Evolutionary conservation across 2,797 vertebrate genomes (phyloP).

Genomic region (Phrynocephalus vlangalii): DNA sequence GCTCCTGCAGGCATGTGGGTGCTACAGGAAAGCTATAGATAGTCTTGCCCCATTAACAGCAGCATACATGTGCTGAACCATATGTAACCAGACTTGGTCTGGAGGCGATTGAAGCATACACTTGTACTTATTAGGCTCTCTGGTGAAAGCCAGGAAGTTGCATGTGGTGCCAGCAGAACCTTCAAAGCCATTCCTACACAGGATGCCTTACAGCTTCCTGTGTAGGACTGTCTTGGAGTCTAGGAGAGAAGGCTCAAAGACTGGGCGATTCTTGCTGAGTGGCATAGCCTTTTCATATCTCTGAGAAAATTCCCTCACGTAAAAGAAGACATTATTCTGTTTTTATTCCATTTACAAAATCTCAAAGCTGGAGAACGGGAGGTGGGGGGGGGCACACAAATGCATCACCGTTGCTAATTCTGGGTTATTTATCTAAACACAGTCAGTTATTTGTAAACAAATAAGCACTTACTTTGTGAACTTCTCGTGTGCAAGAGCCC

Average conservation of each 20-base stretch:
- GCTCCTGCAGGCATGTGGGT: too few relatives aligned
- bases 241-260: not conserved
- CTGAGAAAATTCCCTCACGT: too few relatives aligned
- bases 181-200: not conserved
- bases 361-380: not conserved
- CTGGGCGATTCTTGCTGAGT: not conserved
- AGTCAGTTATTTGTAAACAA: conserved; percentile 43
- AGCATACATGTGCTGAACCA: too few relatives aligned
- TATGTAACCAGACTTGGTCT: too few relatives aligned
- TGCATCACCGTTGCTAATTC: conserved; percentile 34
- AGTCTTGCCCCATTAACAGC: not conserved
- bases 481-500: conserved; percentile 97
- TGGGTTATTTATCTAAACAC: conserved; percentile 16
- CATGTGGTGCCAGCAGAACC: not conserved
- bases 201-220: not conserved
- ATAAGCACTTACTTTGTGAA: conserved; percentile 95
- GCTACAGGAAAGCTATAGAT: not conserved
- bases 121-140: not conserved
- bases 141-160: not conserved
- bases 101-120: not conserved
- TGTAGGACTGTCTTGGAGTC: too few relatives aligned
- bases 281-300: not conserved
- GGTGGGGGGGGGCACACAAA: not conserved
- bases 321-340: too few relatives aligned
- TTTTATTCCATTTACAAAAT: not conserved